Evolutionary conservation across 2,888 invertebrate species (phyloP), one percentile per base, ranked within the genome.

Genomic region (Eucera pruinosa): DNA sequence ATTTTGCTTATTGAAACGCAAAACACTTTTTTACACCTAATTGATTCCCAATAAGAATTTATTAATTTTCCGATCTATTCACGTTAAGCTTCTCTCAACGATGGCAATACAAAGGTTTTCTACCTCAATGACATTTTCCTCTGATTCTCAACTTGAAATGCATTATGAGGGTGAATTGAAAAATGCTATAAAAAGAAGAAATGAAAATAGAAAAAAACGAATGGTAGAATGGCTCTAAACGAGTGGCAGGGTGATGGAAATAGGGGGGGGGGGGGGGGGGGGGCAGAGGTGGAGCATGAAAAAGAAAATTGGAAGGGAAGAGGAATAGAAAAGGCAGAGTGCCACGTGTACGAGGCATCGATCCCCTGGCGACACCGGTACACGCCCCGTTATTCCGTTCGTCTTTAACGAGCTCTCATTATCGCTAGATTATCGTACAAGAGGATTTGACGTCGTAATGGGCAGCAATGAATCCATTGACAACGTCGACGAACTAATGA

Each of bases 371-470:
- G 55, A 66, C 71, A 72, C 65, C 77, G 67, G 61, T 80, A 70
- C 60, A 79, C 54, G 78, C 79, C 74, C 78, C 74, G 85, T 82
- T 85, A 80, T 72, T 76, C 72, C 70, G 77, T 73, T 69, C 77
- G 81, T 80, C 80, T 83, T 82, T 88, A 90, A 90, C 89, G 86
- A 88, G 88, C 82, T 80, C 86, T 90, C 88, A 90, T 90, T 90
- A 90, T 88, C 89, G 87, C 86, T 87, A 90, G 89, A 90, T 90
- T 90, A 90, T 90, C 85, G 86, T 87, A 87, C 90, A 89, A 89
- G 87, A 86, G 86, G 84, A 86, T 87, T 88, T 85, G 84, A 84
- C 85, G 81, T 84, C 82, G 84, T 89, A 87, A 89, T 87, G 84
- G 88, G 78, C 86, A 83, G 87, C 89, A 87, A 86, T 89, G 88